Percentiles rank a stretch among this genome's conserved stretches.
These are phyloP conservation scores for Channa maculata DNA, from an alignment of 2,113 vertebrate species.

Conservation along the genomic window DNA sequence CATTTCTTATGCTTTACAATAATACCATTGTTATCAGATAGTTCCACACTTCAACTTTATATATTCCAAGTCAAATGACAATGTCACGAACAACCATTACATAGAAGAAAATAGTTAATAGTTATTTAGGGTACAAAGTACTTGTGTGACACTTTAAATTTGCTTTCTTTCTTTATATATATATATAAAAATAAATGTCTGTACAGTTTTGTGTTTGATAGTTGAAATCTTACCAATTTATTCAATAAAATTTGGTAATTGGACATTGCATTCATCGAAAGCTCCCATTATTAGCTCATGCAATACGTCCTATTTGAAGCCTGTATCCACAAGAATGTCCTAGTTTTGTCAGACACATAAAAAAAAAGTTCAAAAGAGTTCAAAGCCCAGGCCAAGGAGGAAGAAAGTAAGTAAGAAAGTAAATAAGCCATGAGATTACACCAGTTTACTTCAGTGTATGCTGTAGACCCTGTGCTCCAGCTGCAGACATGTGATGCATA, in stretches of 20 bases:
- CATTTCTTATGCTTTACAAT: no score
- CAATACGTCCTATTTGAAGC: constrained; percentile 33
- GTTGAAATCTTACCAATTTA: neutral
- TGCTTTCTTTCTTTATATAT: no score
- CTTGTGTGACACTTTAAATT: no score
- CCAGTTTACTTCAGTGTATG: constrained; percentile 36
- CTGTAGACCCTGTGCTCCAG: constrained; percentile 13
- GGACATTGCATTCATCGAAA: neutral
- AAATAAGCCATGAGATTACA: constrained; percentile 57
- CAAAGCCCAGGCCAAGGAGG: constrained; percentile 44
- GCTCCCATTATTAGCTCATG: constrained; percentile 17
- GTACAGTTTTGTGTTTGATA: neutral
- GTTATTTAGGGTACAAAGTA: no score
- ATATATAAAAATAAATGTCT: no score
- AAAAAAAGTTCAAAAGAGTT: constrained; percentile 26
- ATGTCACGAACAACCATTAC: no score
- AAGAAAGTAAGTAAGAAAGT: constrained; percentile 52
- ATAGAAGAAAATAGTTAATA: no score
- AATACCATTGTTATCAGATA: no score
- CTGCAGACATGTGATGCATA: constrained; percentile 26
- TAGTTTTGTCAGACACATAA: constrained; percentile 32
- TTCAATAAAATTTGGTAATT: neutral
- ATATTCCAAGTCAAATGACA: no score
- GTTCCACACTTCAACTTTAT: no score
- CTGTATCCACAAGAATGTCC: constrained; percentile 22